Conservation (phyloP, 2,113 vertebrate species). For the Glareola pratincola region DNA sequence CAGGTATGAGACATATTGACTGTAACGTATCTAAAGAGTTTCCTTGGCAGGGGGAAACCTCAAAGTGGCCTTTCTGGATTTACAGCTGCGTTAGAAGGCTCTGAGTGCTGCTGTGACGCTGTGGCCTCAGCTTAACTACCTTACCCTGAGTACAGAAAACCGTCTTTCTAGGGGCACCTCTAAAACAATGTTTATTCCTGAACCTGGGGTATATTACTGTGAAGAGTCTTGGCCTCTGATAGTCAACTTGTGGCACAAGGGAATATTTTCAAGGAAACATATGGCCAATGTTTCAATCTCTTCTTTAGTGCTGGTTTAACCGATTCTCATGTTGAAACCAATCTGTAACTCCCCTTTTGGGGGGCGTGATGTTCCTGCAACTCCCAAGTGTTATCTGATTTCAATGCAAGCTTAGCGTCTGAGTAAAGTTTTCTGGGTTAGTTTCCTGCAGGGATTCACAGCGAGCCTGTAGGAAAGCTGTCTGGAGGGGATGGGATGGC, state of each 20-base stretch:
- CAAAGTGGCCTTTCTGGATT: not conserved
- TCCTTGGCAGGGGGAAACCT: not conserved
- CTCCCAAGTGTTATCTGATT: not conserved
- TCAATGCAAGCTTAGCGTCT: not conserved
- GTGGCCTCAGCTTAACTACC: not conserved
- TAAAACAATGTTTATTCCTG: not conserved
- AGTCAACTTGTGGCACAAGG: not conserved
- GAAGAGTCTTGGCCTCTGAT: not conserved
- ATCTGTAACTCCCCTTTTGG: not conserved
- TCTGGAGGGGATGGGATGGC: not conserved
- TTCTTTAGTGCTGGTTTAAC: not conserved
- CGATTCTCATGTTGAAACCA: not conserved
- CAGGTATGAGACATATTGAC: not conserved
- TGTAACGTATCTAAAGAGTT: not conserved
- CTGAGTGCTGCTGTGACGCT: not conserved
- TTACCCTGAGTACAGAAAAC: not conserved
- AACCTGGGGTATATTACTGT: not conserved
- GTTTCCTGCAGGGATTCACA: not conserved
- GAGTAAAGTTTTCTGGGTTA: not conserved
- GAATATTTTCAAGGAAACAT: not conserved
- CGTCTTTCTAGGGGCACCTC: not conserved
- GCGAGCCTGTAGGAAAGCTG: not conserved
- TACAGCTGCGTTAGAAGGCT: not conserved
- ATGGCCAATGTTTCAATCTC: not conserved
- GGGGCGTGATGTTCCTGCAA: not conserved